Percentiles rank a stretch among this genome's conserved stretches.
Evolutionary conservation across 2,888 invertebrate genomes (phyloP).

Genomic region (Phyllotreta striolata): DNA sequence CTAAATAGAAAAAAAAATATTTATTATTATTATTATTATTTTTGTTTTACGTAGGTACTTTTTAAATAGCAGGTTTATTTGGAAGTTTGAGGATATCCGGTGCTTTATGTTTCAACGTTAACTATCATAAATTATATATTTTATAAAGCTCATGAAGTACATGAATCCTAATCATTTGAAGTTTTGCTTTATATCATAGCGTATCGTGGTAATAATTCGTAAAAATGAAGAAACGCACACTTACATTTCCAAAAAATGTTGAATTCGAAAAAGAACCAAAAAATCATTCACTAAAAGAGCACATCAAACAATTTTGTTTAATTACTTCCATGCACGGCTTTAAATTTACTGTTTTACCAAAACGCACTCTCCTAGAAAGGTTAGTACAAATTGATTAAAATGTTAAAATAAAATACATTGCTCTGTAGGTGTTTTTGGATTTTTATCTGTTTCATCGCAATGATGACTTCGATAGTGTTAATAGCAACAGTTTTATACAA

Average conservation of each 20-base stretch:
- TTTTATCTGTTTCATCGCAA: constrained; percentile 58
- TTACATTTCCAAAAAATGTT: background rate
- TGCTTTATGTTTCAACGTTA: no score
- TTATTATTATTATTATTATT: no score
- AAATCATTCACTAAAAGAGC: constrained; percentile 37
- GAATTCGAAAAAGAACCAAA: background rate
- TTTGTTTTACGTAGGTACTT: no score
- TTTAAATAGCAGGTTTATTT: no score
- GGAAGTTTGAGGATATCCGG: no score
- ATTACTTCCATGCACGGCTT: constrained; percentile 76
- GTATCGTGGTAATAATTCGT: no score
- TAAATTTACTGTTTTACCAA: constrained; percentile 70
- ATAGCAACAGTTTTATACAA: constrained; percentile 66
- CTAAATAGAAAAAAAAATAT: no score
- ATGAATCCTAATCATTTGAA: no score
- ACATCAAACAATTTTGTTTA: constrained; percentile 67
- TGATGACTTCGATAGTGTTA: constrained; percentile 65
- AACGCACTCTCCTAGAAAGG: constrained; percentile 49
- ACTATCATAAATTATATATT: no score
- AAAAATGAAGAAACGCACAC: no score
- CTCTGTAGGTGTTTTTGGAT: constrained; percentile 22
- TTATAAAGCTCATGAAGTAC: no score
- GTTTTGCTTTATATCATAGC: no score
- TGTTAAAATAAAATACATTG: background rate
- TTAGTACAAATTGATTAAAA: constrained; percentile 48